Base-by-base conservation (phyloP, 2,113 vertebrate species). In the Callaeas wilsoni region DNA sequence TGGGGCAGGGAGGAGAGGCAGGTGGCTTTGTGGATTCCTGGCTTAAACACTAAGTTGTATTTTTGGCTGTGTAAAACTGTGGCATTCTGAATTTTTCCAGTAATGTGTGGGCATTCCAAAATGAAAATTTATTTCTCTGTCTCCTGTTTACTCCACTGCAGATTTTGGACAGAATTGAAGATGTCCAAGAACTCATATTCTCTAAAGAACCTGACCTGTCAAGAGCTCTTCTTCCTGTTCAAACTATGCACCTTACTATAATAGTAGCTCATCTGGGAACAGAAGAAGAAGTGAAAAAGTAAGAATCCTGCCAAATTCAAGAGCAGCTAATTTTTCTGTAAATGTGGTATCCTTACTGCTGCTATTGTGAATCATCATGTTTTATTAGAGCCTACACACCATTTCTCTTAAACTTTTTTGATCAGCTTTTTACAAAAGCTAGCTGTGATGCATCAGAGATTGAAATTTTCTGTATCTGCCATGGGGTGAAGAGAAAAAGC, bases 151-250 rank as follows among this genome's bases (percentile, higher is more conserved):
- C 42, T 64, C 57, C 17, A 62, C 52, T 92, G 37, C 82, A 98
- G 97, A 96, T 97, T 90, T 89, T 97, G 84, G 94, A 96, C 65
- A 91, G 94, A 88, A 97, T 97, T 76, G 94, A 97, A 97, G 91
- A 97, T 75, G 57, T 97, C 44, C 71, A 96, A 82, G 96, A 96
- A 46, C 69, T 95, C 37, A 78, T 96, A 70, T 55, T 92, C 17
- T 91, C 77, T 32, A 96, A 97, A 76, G 94, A 97, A n/a, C 93
- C 95, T n/a, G 77, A 90, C 23, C 47, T 98, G 42, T 53, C 82
- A 37, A 91, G 70, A 93, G 89, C 95, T 55, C n/a, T 95, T 32
- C 84, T 96, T 64, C 92, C 94, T 50, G 52, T 97, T 64, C 81
- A 95, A 16, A 94, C 87, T 23, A 93, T 97, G 80, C 87, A 95